Percentiles rank a stretch among this genome's conserved stretches.
These are phyloP conservation scores for Gadus chalcogrammus DNA, from an alignment of 2,113 vertebrate species.

Conservation along the genomic window DNA sequence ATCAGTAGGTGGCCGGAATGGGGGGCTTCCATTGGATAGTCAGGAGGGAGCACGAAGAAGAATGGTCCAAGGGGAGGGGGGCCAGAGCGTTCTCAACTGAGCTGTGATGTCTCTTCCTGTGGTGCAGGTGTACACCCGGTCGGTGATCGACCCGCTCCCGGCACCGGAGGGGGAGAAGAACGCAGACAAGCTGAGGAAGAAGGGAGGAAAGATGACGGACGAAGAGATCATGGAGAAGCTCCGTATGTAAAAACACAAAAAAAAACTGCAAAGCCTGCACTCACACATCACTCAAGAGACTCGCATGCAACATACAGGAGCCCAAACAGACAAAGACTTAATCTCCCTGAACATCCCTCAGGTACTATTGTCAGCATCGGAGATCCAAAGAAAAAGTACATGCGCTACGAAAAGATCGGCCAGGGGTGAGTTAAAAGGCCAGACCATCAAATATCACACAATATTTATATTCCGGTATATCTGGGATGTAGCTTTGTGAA, in stretches of 20 bases:
- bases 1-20: conserved; percentile 77
- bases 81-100: neutral
- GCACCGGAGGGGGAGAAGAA: conserved; percentile 77
- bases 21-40: neutral
- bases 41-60: neutral
- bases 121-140: conserved; percentile 85
- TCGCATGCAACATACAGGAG: neutral
- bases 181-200: conserved; percentile 86
- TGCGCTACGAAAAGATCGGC: conserved; percentile 94
- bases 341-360: conserved; percentile 22
- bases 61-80: too few relatives aligned
- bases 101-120: neutral
- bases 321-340: neutral
- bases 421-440: conserved; percentile 84
- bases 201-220: conserved; percentile 94
- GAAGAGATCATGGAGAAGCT: conserved; percentile 99
- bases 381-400: conserved; percentile 97
- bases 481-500: neutral
- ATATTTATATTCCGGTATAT: neutral
- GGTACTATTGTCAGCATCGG: conserved; percentile 96
- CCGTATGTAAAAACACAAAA: conserved; percentile 68
- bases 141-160: conserved; percentile 91
- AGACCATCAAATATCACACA: neutral
- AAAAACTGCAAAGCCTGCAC: neutral
- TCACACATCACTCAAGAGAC: neutral